phyloP scores from a whole-genome alignment of 1,140 invertebrate species.

The Drosophila guanche region DNA sequence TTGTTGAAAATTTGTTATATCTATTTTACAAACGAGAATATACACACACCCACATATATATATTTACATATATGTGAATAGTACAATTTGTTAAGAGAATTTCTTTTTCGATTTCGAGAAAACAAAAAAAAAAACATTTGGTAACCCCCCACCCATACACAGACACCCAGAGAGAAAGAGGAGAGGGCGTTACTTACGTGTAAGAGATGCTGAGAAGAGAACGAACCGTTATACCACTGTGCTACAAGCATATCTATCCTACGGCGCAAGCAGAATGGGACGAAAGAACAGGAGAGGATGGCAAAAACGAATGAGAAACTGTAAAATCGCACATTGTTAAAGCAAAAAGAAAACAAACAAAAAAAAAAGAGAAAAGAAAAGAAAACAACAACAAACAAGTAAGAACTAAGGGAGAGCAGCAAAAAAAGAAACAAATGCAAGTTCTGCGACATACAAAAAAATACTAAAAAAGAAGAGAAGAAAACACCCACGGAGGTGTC shows the following conservation, averaged over 20 bases:
- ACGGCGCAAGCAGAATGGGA: conserved; percentile 43
- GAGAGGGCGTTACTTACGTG: neutral
- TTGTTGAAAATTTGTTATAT: conserved; percentile 46
- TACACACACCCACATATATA: conserved; percentile 22
- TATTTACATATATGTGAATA: conserved; percentile 33
- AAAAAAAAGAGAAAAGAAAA: conserved; percentile 18
- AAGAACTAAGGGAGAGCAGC: neutral
- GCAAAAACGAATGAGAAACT: conserved; percentile 54
- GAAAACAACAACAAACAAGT: conserved; percentile 3
- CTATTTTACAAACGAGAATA: conserved; percentile 41
- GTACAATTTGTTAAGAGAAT: conserved; percentile 50
- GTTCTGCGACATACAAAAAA: conserved; percentile 1
- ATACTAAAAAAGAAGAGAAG: conserved; percentile 22
- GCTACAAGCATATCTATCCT: conserved; percentile 69
- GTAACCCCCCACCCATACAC: neutral
- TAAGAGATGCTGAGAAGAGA: conserved; percentile 12
- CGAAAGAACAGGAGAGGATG: neutral
- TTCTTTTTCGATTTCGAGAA: conserved; percentile 33
- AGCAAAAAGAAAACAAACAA: conserved; percentile 26
- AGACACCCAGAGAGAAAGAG: neutral
- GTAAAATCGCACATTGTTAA: conserved; percentile 70
- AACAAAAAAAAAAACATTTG: conserved; percentile 15
- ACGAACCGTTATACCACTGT: conserved; percentile 70
- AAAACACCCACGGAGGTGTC: conserved; percentile 14
- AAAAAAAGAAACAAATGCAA: neutral